A percentile compares a stretch with the other conserved stretches of the same genome.
Evolutionary conservation across 2,797 vertebrate species (phyloP).

Genomic region (Myiotriccus ornatus): DNA sequence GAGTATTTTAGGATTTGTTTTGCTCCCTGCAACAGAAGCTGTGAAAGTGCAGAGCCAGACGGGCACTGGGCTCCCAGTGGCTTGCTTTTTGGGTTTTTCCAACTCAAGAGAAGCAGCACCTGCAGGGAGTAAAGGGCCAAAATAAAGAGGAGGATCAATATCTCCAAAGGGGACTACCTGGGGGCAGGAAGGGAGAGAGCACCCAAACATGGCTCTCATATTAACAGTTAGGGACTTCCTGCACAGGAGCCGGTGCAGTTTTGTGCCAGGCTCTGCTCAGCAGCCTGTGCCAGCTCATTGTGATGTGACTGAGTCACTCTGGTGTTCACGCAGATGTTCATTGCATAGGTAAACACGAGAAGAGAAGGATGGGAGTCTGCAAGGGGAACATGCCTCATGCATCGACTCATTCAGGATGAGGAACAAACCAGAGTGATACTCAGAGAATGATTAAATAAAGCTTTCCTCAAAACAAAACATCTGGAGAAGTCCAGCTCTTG

Average conservation of each 20-base stretch:
- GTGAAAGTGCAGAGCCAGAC: neutral
- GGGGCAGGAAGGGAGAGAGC: neutral
- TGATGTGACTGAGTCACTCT: neutral
- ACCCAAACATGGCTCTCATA: neutral
- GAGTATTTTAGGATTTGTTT: neutral
- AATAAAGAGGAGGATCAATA: neutral
- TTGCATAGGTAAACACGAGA: neutral
- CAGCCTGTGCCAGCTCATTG: neutral
- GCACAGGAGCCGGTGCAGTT: neutral
- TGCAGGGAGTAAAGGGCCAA: neutral
- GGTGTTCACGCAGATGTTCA: neutral
- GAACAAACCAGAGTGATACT: neutral
- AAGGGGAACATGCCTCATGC: neutral
- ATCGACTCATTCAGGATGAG: neutral
- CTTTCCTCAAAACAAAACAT: neutral
- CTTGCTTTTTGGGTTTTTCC: slow-evolving; percentile 28
- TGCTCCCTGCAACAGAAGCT: neutral
- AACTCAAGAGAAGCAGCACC: slow-evolving; percentile 4
- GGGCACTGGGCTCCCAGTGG: fast-evolving
- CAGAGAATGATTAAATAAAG: neutral
- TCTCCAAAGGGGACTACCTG: neutral
- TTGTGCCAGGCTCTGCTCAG: neutral
- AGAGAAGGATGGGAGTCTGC: neutral
- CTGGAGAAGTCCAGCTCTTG: neutral
- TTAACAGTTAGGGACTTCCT: neutral